Evolutionary conservation across 2,113 vertebrate genomes (phyloP), one percentile per base, ranked within the genome.

Genomic region (Spea bombifrons): DNA sequence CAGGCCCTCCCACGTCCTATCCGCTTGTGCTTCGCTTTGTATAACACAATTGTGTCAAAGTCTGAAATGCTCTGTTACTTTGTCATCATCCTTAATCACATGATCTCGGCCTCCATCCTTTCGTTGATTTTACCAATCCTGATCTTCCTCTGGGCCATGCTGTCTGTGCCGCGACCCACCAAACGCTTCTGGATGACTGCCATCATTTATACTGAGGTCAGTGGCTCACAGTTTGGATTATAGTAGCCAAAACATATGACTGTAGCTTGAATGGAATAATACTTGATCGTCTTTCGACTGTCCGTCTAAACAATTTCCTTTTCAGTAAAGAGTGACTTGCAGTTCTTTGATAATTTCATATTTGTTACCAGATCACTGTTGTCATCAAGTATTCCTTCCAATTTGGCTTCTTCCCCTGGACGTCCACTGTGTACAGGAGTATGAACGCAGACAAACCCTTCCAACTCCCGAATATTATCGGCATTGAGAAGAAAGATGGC

Each of bases 371-470:
- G 92, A 87, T 91, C 82, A 91, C 88, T 2, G 90, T 92, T 73
- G 87, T 90, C 79, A 85, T 94, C 73, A 95, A 92, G 88, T 94
- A 92, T 81, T 93, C 93, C 81, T 91, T 87, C 68, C 89, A 91
- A 88, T 92, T 92, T 80, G 93, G 94, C 52, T 92, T 94, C 83
- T 92, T 93, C 82, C 92, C 94, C 10, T 90, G 92, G 91, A 88
- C 91, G 53, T 91, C 90, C 44, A 88, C 89, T 17, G 69, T 81
- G 9, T 89, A 88, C 61, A 84, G 88, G 44, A 92, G 92, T 72
- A 86, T 91, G 82, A 87, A 81, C 1, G 87, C 87, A 0, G 92
- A 91, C 8, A 90, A 90, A 65, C 91, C 89, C 0, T 93, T 92
- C 3, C 87, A 92, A 44, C 85, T 92, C 81, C 93, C 93, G 80